Evolutionary conservation across 2,113 vertebrate species (phyloP).

Genomic region (Vireo altiloquus): DNA sequence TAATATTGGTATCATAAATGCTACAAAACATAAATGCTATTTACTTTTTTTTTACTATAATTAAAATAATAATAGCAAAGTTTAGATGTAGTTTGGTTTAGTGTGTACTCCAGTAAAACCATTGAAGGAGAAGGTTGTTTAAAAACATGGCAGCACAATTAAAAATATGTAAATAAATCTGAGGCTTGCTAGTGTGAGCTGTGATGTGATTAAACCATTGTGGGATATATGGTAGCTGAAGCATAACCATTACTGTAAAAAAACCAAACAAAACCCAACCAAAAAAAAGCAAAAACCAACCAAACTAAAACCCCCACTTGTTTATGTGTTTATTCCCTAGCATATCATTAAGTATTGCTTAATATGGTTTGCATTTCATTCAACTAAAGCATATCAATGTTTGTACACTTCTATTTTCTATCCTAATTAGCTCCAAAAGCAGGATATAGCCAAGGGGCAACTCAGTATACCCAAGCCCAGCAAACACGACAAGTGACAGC

Average conservation of each 20-base stretch:
- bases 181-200: neutral
- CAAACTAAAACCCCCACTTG: neutral
- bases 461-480: no score
- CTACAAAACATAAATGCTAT: neutral
- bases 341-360: neutral
- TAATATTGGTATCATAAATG: neutral
- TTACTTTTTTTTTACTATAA: neutral
- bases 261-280: neutral
- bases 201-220: neutral
- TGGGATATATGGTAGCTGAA: neutral
- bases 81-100: neutral
- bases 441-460: conserved; percentile 24
- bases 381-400: neutral
- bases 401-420: neutral
- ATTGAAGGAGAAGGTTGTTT: neutral
- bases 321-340: neutral
- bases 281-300: neutral
- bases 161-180: neutral
- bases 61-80: neutral
- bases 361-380: neutral
- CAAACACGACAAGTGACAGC: no score
- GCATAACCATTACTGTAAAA: neutral
- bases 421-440: conserved; percentile 85
- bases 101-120: neutral
- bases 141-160: neutral